phyloP scores from a whole-genome alignment of 1,140 invertebrate species.

The Pogonomyrmex barbatus region DNA sequence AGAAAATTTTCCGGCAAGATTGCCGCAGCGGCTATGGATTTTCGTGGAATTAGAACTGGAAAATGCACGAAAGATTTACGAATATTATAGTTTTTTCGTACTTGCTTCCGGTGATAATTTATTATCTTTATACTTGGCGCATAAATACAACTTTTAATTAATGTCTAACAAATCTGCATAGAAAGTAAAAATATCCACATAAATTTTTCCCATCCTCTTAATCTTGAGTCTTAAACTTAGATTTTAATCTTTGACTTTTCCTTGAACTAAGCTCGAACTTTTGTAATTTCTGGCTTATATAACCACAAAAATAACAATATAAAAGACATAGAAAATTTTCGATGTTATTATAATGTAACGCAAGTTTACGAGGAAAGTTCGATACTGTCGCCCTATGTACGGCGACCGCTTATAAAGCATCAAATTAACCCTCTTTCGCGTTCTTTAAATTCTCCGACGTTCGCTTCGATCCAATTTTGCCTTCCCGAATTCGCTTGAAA shows the following conservation, averaged over 20 bases:
- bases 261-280: not conserved
- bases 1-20: not conserved
- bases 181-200: slow-evolving; percentile 16
- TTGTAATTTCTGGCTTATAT: not conserved
- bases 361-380: slow-evolving; percentile 14
- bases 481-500: slow-evolving; percentile 4
- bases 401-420: not conserved
- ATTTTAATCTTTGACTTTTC: not conserved
- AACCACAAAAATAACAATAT: not conserved
- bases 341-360: slow-evolving; percentile 31
- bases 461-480: slow-evolving; percentile 7
- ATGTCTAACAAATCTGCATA: not conserved
- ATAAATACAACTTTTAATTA: not conserved
- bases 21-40: too few relatives aligned
- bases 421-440: slow-evolving; percentile 27
- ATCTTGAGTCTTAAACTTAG: not conserved
- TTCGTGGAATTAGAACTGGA: too few relatives aligned
- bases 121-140: not conserved
- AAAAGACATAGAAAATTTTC: not conserved
- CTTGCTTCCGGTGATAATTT: too few relatives aligned
- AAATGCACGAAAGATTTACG: too few relatives aligned
- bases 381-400: not conserved
- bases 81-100: too few relatives aligned
- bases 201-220: not conserved
- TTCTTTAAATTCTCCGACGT: slow-evolving; percentile 36